Conservation (phyloP, 1,140 invertebrate genomes). For the Hormaphis cornu region DNA sequence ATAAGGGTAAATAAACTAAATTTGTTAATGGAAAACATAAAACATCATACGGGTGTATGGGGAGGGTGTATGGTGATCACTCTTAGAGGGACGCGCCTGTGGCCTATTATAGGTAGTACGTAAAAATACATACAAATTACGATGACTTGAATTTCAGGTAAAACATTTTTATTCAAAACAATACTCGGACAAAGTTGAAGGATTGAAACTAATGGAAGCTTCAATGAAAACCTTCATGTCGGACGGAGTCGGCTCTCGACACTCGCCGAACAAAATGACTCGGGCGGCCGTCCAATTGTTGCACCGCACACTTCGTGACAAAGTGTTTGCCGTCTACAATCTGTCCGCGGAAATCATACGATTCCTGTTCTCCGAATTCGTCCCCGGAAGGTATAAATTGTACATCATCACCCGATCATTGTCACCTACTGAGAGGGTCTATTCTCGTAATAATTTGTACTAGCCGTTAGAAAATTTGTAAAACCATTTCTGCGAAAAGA, state of each 20-base stretch:
- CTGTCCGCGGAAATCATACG: slow-evolving; percentile 67
- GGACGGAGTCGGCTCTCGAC: slow-evolving; percentile 36
- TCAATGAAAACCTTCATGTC: slow-evolving; percentile 49
- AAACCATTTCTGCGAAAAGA: too few relatives aligned
- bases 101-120: too few relatives aligned
- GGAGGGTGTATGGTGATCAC: too few relatives aligned
- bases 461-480: too few relatives aligned
- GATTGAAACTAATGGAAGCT: slow-evolving; percentile 63
- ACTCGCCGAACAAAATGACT: slow-evolving; percentile 61
- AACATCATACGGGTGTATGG: too few relatives aligned
- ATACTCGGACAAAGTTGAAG: slow-evolving; percentile 85
- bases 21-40: too few relatives aligned
- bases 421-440: too few relatives aligned
- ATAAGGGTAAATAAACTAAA: too few relatives aligned
- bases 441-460: too few relatives aligned
- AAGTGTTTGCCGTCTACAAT: slow-evolving; percentile 75
- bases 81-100: too few relatives aligned
- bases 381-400: slow-evolving; percentile 54
- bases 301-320: slow-evolving; percentile 67
- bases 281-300: slow-evolving; percentile 64
- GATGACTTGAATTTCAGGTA: slow-evolving; percentile 62
- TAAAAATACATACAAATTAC: too few relatives aligned
- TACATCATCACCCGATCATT: background rate
- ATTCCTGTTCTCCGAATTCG: slow-evolving; percentile 68
- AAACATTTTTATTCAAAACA: slow-evolving; percentile 90